Conservation (phyloP, 2,888 invertebrate species). For the Xanthostigma xanthostigma region DNA sequence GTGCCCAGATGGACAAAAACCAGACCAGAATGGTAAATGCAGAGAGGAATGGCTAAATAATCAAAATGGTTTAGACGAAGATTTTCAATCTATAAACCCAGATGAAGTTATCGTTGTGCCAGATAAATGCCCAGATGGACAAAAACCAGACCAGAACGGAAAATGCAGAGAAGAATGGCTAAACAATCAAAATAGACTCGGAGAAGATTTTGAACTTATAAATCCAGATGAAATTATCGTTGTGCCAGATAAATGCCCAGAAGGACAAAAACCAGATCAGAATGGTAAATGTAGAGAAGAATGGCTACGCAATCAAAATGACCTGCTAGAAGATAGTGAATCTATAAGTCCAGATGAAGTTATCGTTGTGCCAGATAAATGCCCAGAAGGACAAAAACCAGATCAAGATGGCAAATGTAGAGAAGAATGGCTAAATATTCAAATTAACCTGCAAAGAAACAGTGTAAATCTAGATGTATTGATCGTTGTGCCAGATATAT, state of each 20-base stretch:
- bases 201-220: too few relatives aligned
- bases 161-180: neutral
- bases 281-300: neutral
- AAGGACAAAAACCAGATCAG: neutral
- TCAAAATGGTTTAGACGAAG: neutral
- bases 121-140: neutral
- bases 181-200: neutral
- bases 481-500: neutral
- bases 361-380: neutral
- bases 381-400: neutral
- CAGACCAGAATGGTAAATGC: neutral
- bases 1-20: neutral
- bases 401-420: neutral
- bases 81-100: neutral
- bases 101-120: neutral
- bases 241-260: slow-evolving; percentile 1
- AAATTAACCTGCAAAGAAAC: too few relatives aligned
- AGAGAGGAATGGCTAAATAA: neutral
- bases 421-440: neutral
- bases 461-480: neutral
- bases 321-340: too few relatives aligned
- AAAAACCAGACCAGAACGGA: neutral
- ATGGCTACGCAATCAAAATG: neutral
- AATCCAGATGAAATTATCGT: neutral
- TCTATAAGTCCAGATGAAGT: neutral